Base-by-base conservation (phyloP, 1,140 invertebrate genomes). In the Diabrotica virgifera region DNA sequence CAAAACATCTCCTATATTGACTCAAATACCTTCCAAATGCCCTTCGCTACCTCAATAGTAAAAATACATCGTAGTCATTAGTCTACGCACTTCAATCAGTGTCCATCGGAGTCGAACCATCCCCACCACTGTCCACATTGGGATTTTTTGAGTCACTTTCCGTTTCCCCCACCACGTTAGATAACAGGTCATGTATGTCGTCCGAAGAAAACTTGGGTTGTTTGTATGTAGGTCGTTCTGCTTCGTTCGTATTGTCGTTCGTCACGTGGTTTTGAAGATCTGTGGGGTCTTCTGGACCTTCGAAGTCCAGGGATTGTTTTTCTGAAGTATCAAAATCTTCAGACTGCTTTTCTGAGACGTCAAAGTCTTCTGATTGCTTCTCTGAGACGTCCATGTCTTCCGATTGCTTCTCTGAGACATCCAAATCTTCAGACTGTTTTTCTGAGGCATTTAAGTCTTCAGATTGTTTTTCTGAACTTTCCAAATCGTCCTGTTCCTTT, bases 141-240 rank as follows among this genome's bases (percentile, higher is more conserved):
- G 11, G 40, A 10, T 46, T 8, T 46, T 46, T 46, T 10, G 8
- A 10, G 5, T n/a, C 40, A 46, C 40, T 46, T 3, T 46, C 40
- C 40, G 40, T 46, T 52, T 62, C 52, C 6, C 37, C 60, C 11
- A 62, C 52, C 12, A 53, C 60, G n/a, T 62, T 36, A 5, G 60
- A 62, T 52, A 62, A 13, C 6, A 62, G 24, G 13, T 8, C 54
- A 36, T 62, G 52, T 12, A 62, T 54, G 38, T 62, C 60, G 14
- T 62, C 60, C 0, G 52, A 24, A n/a, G 60, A 54, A 35, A 62
- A 35, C 36, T 53, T 36, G 12, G 60, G 9, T 9, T 24, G 24
- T 24, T 24, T 24, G 24, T 24, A 2, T 52, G n/a, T 0, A 52
- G 51, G 5, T n/a, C 51, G n/a, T 11, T 6, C 51, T 52, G 13